Conservation (phyloP, 64 coral and sea anemone species). For the Platygyra sinensis region DNA sequence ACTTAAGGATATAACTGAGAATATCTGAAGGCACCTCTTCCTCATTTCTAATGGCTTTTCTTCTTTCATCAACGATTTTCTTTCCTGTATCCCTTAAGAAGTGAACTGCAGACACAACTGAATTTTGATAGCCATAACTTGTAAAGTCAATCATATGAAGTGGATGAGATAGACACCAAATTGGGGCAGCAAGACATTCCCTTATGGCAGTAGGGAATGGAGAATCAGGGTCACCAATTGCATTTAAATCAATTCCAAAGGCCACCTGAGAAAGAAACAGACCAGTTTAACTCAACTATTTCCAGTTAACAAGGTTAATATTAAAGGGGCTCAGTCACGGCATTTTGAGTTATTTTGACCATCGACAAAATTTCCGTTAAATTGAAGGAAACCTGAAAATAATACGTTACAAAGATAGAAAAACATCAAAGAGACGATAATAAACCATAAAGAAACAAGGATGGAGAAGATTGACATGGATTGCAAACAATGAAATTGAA, state of each 20-base stretch:
- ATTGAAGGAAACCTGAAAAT: too few relatives aligned
- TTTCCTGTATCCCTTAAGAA: conserved; percentile 79
- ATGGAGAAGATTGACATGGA: too few relatives aligned
- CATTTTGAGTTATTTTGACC: too few relatives aligned
- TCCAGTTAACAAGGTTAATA: too few relatives aligned
- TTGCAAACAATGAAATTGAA: too few relatives aligned
- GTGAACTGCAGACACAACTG: conserved; percentile 77
- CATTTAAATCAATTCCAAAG: conserved; percentile 55
- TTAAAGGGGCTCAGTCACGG: too few relatives aligned
- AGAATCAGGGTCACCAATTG: conserved; percentile 20
- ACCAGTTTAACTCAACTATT: neutral
- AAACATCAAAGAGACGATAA: too few relatives aligned
- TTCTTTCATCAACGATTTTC: conserved; percentile 75
- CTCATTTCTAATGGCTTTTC: conserved; percentile 33
- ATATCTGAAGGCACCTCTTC: conserved; percentile 55
- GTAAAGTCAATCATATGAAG: conserved; percentile 50
- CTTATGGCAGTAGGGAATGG: conserved; percentile 41
- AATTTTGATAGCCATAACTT: conserved; percentile 75
- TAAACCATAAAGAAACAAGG: too few relatives aligned
- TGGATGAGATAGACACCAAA: conserved; percentile 41
- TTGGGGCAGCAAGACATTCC: conserved; percentile 29
- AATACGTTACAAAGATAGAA: too few relatives aligned
- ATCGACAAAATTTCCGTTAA: too few relatives aligned
- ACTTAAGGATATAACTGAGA: conserved; percentile 54
- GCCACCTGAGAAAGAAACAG: conserved; percentile 35